Conservation (phyloP, 2,797 vertebrate genomes). For the Parotocinclus haroldoi region DNA sequence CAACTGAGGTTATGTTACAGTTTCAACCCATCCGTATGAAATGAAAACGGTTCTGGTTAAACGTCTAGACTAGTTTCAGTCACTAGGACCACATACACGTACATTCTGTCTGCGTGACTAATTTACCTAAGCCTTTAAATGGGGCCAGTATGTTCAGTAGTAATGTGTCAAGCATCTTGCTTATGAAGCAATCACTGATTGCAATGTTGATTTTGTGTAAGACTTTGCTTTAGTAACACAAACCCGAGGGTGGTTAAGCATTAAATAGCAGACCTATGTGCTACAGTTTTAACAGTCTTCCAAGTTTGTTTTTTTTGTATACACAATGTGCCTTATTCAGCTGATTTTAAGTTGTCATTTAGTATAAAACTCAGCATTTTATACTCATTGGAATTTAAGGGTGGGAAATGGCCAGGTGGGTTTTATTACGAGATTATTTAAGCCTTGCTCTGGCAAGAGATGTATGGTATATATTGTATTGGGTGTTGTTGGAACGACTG, state of each 20-base stretch:
- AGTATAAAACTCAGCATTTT: conserved; percentile 61
- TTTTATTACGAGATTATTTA: conserved; percentile 72
- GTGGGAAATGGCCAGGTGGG: conserved; percentile 44
- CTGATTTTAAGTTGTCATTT: conserved; percentile 58
- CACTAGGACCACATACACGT: conserved; percentile 31
- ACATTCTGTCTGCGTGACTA: conserved; percentile 4
- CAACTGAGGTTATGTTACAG: conserved; percentile 68
- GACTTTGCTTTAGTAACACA: conserved; percentile 36
- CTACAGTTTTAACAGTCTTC: conserved; percentile 50
- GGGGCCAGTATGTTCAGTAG: conserved; percentile 25
- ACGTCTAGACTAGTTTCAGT: neutral
- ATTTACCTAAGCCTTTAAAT: conserved; percentile 4
- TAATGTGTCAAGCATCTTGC: neutral
- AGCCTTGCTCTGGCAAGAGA: conserved; percentile 66
- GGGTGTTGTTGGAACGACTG: conserved; percentile 50
- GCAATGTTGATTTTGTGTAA: conserved; percentile 17
- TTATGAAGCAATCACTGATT: conserved; percentile 12
- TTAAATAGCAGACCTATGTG: conserved; percentile 50
- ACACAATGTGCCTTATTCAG: conserved; percentile 77
- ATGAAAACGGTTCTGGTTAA: too few relatives aligned
- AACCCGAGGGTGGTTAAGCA: conserved; percentile 29
- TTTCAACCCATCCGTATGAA: conserved; percentile 64
- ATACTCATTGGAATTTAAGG: conserved; percentile 55
- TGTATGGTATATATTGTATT: conserved; percentile 58
- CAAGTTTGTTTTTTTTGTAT: conserved; percentile 59